phyloP scores from a whole-genome alignment of 2,888 invertebrate genomes.

The Spodoptera exigua region DNA sequence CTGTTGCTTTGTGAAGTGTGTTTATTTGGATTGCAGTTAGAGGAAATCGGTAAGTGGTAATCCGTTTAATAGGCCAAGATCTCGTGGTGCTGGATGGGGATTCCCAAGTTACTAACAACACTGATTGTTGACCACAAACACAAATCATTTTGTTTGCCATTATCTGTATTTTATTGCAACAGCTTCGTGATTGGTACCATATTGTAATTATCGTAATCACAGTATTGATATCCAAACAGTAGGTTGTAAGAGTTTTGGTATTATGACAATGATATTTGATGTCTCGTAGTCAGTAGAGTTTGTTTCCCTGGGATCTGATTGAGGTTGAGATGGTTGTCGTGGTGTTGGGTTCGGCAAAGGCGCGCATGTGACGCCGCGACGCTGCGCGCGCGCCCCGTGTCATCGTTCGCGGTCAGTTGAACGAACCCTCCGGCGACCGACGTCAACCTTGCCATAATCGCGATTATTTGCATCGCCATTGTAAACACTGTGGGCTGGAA shows the following conservation, averaged over 20 bases:
- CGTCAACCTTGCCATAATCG: constrained; percentile 89
- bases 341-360: constrained; percentile 61
- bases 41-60: constrained; percentile 77
- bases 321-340: constrained; percentile 52
- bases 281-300: constrained; percentile 12
- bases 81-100: constrained; percentile 17
- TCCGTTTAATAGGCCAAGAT: constrained; percentile 24
- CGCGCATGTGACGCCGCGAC: constrained; percentile 77
- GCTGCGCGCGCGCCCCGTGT: constrained; percentile 84
- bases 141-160: constrained; percentile 36
- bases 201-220: constrained; percentile 23
- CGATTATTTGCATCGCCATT: constrained; percentile 88
- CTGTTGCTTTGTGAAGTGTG: constrained; percentile 73
- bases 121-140: constrained; percentile 14
- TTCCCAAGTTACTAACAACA: constrained; percentile 33
- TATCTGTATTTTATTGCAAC: constrained; percentile 49
- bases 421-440: constrained; percentile 86
- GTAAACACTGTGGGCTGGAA: constrained; percentile 77
- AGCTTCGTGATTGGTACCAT: constrained; percentile 34
- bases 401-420: constrained; percentile 89
- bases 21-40: constrained; percentile 83
- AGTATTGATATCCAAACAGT: constrained; percentile 3
- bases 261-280: constrained; percentile 1
- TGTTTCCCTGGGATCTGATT: constrained; percentile 20
- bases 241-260: too few relatives aligned